These are phyloP conservation scores for Dastarcus helophoroides DNA, from an alignment of 2,888 invertebrate genomes.

Conservation along the genomic window DNA sequence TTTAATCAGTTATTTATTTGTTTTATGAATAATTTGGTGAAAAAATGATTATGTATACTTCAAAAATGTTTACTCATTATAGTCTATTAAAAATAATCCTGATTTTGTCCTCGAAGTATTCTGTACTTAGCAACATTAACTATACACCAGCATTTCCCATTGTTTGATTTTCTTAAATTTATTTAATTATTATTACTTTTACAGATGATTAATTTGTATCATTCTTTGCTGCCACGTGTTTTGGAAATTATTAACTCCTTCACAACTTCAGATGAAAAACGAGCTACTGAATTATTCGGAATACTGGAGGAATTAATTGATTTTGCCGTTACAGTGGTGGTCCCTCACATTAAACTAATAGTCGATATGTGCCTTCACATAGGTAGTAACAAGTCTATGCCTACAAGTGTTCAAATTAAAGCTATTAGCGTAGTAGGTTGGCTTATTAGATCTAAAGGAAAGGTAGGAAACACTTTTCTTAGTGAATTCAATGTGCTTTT, in stretches of 20 bases:
- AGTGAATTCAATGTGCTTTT: no score
- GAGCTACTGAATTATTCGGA: constrained; percentile 50
- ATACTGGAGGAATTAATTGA: constrained; percentile 56
- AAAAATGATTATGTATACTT: no score
- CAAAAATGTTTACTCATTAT: no score
- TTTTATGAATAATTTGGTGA: neutral
- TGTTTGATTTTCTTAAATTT: neutral
- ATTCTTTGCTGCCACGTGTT: constrained; percentile 50
- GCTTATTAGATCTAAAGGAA: constrained; percentile 58
- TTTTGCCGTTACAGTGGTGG: constrained; percentile 46
- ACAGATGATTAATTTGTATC: constrained; percentile 46
- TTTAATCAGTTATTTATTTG: constrained; percentile 1
- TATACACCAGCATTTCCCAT: neutral
- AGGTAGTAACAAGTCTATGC: constrained; percentile 44
- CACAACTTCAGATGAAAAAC: constrained; percentile 43
- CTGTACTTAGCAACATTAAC: no score
- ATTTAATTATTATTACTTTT: constrained; percentile 2
- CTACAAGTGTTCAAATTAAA: constrained; percentile 53
- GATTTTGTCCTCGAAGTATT: no score
- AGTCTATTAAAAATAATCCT: no score
- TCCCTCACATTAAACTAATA: constrained; percentile 51
- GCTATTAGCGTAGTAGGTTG: constrained; percentile 55
- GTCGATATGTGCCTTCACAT: constrained; percentile 56
- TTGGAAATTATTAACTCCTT: constrained; percentile 50
- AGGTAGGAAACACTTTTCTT: constrained; percentile 37